These are phyloP conservation scores for Phataginus tricuspis DNA, from an alignment of 2,797 vertebrate species.

Conservation along the genomic window DNA sequence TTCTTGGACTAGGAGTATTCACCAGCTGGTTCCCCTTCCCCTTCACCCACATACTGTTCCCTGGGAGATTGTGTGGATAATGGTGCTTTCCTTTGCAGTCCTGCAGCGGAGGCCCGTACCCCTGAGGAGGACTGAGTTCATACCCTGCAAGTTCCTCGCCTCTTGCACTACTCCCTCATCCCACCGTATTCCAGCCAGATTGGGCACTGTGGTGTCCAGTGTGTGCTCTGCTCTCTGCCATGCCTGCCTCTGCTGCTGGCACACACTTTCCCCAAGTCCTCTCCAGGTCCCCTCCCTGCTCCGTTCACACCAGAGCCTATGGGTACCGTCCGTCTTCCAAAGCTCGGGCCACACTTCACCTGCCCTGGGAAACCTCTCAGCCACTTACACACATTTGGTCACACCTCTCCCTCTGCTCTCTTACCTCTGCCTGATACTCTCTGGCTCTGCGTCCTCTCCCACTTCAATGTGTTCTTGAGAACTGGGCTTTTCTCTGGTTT, in stretches of 20 bases:
- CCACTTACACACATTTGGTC: not conserved
- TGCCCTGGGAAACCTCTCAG: not conserved
- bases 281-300: not conserved
- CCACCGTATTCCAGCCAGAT: not conserved
- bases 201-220: rapidly evolving
- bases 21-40: not conserved
- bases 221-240: not conserved
- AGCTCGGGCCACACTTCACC: not conserved
- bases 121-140: not conserved
- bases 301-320: not conserved
- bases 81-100: not conserved
- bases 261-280: not conserved
- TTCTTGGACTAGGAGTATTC: not conserved
- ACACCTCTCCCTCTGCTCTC: not conserved
- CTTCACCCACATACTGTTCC: not conserved
- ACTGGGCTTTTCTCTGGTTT: not conserved
- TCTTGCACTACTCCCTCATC: not conserved
- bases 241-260: not conserved
- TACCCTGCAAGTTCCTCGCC: not conserved
- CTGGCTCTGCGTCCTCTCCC: not conserved
- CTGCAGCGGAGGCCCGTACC: not conserved
- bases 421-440: not conserved
- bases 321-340: not conserved
- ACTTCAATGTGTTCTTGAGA: not conserved
- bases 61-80: not conserved